phyloP scores from a whole-genome alignment of 2,888 invertebrate species.

The Caenorhabditis afra region DNA sequence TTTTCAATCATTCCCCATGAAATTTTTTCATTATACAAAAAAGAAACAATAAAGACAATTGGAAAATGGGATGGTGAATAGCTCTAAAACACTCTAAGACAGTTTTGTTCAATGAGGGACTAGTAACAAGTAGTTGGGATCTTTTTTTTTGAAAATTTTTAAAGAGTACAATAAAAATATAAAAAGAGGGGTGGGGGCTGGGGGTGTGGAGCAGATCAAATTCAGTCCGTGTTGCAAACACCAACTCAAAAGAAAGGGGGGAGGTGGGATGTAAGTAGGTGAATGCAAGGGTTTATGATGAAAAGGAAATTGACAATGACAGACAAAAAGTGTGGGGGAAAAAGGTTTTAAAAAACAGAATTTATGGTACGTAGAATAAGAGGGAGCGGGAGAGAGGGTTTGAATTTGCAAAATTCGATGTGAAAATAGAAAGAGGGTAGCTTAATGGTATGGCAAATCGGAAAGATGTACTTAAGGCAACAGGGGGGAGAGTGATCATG shows the following conservation, averaged over 20 bases:
- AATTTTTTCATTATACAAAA: too few species aligned
- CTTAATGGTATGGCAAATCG: constrained; percentile 52
- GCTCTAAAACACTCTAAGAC: too few species aligned
- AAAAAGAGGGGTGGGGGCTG: not conserved
- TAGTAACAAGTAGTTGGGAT: too few species aligned
- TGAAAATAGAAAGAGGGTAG: constrained; percentile 47
- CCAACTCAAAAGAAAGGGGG: constrained; percentile 16
- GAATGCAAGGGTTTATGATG: constrained; percentile 3
- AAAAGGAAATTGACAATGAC: constrained; percentile 18
- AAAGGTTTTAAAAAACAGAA: not conserved
- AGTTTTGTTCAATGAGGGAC: too few species aligned
- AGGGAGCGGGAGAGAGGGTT: not conserved
- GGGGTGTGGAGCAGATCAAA: constrained; percentile 9
- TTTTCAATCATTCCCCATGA: too few species aligned
- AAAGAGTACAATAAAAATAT: not conserved
- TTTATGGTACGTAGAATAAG: not conserved
- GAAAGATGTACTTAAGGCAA: constrained; percentile 49
- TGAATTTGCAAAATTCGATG: constrained; percentile 39
- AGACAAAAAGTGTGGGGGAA: constrained; percentile 6
- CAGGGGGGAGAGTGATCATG: constrained; percentile 10
- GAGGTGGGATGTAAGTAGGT: constrained; percentile 14
- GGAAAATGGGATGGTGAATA: too few species aligned
- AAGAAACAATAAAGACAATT: too few species aligned
- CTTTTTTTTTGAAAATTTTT: not conserved
- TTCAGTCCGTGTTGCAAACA: constrained; percentile 24